Evolutionary conservation across 2,113 vertebrate species (phyloP).

Genomic region (chimpanzee (Pan troglodytes)): NHGRI_mPanTro3-v2.1_pri NC_072416.2:84378001-84378500

Average conservation of each 20-base stretch:
- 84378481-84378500: background rate
- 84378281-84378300: background rate
- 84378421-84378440: background rate
- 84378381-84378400: background rate
- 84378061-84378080: too few species aligned
- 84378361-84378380: background rate
- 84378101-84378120: background rate
- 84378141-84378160: background rate
- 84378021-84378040: rapidly evolving
- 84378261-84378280: background rate
- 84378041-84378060: rapidly evolving
- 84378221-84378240: background rate
- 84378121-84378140: background rate
- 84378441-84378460: rapidly evolving
- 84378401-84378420: too few species aligned
- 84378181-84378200: background rate
- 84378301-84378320: rapidly evolving
- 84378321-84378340: background rate
- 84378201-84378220: background rate
- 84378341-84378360: rapidly evolving
- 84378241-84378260: too few species aligned
- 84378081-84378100: background rate
- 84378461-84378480: background rate
- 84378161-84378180: background rate
- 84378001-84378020: too few species aligned